Conservation (phyloP, 1,140 invertebrate species). For the Ooceraea biroi region DNA sequence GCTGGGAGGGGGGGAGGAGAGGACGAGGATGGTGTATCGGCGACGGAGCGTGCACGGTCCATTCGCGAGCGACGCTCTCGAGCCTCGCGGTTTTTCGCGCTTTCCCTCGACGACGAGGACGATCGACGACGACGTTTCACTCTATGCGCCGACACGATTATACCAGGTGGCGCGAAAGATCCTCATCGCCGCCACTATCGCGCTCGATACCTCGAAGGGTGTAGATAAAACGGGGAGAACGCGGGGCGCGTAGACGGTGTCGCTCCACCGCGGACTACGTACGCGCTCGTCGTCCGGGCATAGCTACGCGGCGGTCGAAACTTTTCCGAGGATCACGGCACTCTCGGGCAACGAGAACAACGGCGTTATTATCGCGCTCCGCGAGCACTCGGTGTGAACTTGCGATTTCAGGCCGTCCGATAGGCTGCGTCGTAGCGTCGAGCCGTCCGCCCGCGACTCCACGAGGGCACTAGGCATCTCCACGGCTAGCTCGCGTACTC, state of each 20-base stretch:
- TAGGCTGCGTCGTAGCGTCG: slow-evolving; percentile 72
- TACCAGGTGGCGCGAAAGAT: slow-evolving; percentile 68
- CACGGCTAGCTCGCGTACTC: slow-evolving; percentile 52
- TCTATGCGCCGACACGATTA: slow-evolving; percentile 64
- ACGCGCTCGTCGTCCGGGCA: slow-evolving; percentile 67
- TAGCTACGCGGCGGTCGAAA: slow-evolving; percentile 76
- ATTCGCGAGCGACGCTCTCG: slow-evolving; percentile 20
- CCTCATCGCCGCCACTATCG: slow-evolving; percentile 56
- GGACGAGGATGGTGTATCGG: slow-evolving; percentile 29
- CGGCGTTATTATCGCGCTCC: slow-evolving; percentile 72
- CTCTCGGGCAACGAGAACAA: slow-evolving; percentile 76
- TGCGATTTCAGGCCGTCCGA: slow-evolving; percentile 65
- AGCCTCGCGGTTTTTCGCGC: slow-evolving; percentile 67
- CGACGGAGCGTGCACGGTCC: not conserved
- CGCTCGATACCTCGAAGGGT: slow-evolving; percentile 49
- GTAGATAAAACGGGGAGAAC: slow-evolving; percentile 51
- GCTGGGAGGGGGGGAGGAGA: not conserved
- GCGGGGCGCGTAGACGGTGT: slow-evolving; percentile 60
- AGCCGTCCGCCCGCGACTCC: slow-evolving; percentile 66
- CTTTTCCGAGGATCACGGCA: slow-evolving; percentile 70
- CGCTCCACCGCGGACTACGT: slow-evolving; percentile 61
- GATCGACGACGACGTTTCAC: slow-evolving; percentile 66
- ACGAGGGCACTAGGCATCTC: slow-evolving; percentile 75
- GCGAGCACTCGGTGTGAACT: slow-evolving; percentile 25
- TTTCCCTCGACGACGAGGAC: slow-evolving; percentile 59